phyloP scores from a whole-genome alignment of 1,140 invertebrate species.

The Anoplophora glabripennis region DNA sequence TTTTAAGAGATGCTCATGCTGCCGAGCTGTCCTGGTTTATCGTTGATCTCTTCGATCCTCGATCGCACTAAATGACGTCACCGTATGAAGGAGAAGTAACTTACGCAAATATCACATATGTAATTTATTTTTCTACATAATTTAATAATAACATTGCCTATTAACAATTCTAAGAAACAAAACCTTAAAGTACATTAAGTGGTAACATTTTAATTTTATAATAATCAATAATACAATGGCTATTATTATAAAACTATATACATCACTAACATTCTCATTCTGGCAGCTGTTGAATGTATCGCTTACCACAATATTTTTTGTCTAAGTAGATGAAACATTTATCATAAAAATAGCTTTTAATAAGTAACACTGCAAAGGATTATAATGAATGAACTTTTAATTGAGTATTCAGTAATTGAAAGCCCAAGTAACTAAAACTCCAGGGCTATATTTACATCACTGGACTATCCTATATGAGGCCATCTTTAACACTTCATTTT shows the following conservation, averaged over 20 bases:
- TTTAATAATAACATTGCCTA: conserved; percentile 38
- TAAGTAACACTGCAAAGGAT: conserved; percentile 20
- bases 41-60: too few species aligned
- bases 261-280: conserved; percentile 35
- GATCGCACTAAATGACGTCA: too few species aligned
- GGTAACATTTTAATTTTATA: conserved; percentile 35
- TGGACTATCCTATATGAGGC: conserved; percentile 21
- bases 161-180: conserved; percentile 42
- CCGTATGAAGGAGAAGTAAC: background rate
- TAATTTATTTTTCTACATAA: conserved; percentile 27
- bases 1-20: too few species aligned
- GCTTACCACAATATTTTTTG: conserved; percentile 25
- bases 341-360: conserved; percentile 30
- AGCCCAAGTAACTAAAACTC: conserved; percentile 7
- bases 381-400: conserved; percentile 4
- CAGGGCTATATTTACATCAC: conserved; percentile 23
- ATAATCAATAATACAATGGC: conserved; percentile 28
- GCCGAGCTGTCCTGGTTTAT: too few species aligned
- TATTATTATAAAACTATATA: conserved; percentile 45
- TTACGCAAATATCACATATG: conserved; percentile 19
- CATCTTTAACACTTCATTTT: conserved; percentile 16
- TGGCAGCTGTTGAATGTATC: conserved; percentile 13
- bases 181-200: conserved; percentile 35
- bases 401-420: conserved; percentile 29
- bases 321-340: conserved; percentile 27